phyloP scores from a whole-genome alignment of 1,140 invertebrate species.

The Olivierus martensii region DNA sequence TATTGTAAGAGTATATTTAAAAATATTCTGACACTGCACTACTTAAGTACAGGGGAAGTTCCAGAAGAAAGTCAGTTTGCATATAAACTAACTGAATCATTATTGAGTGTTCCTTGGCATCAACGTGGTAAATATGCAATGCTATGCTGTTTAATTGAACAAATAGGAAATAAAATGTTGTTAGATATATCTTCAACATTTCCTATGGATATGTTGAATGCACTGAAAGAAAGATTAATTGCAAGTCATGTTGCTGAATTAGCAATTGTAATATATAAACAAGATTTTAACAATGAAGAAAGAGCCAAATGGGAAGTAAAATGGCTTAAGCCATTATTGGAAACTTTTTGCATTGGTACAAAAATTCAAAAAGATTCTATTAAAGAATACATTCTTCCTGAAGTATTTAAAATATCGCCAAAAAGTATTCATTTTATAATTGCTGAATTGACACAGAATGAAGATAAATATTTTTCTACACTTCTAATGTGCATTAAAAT shows the following conservation, averaged over 20 bases:
- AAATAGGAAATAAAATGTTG: slow-evolving; percentile 21
- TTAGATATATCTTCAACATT: slow-evolving; percentile 22
- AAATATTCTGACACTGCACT: slow-evolving; percentile 5
- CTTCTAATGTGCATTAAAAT: background rate
- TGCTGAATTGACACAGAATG: background rate
- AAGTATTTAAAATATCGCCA: slow-evolving; percentile 12
- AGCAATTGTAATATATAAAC: slow-evolving; percentile 25
- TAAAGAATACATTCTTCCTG: slow-evolving; percentile 21
- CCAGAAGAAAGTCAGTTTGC: background rate
- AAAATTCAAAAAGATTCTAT: slow-evolving; percentile 22
- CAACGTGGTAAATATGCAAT: slow-evolving; percentile 26
- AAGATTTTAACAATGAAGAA: slow-evolving; percentile 11
- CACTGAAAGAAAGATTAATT: slow-evolving; percentile 25
- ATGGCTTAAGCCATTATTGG: slow-evolving; percentile 27
- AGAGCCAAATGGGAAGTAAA: slow-evolving; percentile 15
- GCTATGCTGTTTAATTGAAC: slow-evolving; percentile 21
- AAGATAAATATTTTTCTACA: background rate
- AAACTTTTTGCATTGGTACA: slow-evolving; percentile 16
- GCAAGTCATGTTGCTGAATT: slow-evolving; percentile 23
- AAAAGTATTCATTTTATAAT: slow-evolving; percentile 2
- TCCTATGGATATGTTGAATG: slow-evolving; percentile 22
- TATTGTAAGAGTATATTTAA: slow-evolving; percentile 12
- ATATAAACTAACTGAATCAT: background rate
- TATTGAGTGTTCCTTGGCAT: slow-evolving; percentile 9
- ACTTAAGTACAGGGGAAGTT: background rate